Conservation (phyloP, 2,797 vertebrate genomes). For the Chelonia mydas region DNA sequence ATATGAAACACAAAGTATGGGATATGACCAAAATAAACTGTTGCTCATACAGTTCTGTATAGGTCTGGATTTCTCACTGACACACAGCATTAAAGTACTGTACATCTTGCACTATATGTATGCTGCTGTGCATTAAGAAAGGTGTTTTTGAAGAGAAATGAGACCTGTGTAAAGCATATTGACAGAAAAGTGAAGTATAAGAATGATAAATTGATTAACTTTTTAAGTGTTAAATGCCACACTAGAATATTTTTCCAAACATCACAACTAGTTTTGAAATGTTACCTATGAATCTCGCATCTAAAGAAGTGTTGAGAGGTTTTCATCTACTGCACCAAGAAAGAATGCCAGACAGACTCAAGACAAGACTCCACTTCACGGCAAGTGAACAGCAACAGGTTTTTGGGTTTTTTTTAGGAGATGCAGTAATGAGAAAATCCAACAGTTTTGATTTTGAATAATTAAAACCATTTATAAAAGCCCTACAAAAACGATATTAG, state of each 20-base stretch:
- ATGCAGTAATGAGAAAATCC: not conserved
- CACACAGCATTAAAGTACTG: not conserved
- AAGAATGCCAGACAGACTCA: too few species aligned
- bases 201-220: not conserved
- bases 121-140: not conserved
- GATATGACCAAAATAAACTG: not conserved
- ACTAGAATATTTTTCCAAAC: not conserved
- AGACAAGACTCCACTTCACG: not conserved
- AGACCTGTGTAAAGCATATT: not conserved
- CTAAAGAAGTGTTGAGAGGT: not conserved
- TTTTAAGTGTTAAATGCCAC: not conserved
- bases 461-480: too few species aligned
- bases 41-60: not conserved
- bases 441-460: too few species aligned
- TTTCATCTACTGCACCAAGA: not conserved
- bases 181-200: not conserved
- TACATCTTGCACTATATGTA: not conserved
- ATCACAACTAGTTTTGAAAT: not conserved
- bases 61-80: not conserved
- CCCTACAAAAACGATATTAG: too few species aligned
- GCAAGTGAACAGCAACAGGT: not conserved
- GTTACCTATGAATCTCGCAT: not conserved
- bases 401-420: not conserved
- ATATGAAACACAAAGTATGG: too few species aligned
- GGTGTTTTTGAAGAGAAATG: not conserved